Evolutionary conservation across 1,140 invertebrate genomes (phyloP), one percentile per base, ranked within the genome.

Genomic region (Meteorus sp.): DNA sequence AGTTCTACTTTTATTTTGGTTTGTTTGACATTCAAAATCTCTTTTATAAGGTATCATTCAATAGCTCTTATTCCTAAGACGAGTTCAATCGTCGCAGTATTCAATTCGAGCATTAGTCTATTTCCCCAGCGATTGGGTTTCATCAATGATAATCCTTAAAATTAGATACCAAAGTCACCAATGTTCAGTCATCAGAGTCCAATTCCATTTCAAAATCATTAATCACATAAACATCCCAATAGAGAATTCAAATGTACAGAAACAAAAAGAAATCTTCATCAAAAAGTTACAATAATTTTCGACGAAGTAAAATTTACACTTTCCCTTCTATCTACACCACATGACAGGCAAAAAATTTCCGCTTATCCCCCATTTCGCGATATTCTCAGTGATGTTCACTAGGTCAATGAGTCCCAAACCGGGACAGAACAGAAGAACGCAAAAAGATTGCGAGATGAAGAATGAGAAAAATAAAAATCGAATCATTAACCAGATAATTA

Each of bases 401-500:
- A 23, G 39, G 39, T 55, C 39, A 41, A 55, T 55, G 53, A 55
- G 39, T 22, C 13, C 20, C 27, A 47, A 41, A 47, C 44, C 44
- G 9, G 41, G 45, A 22, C 6, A 13, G 41, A 52, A 22, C 6
- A 20, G 15, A 43, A 7, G 19, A 19, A 29, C 15, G 13, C 9
- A 51, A 20, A 15, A 25, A 27, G 25, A 11, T 48, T 53, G 47
- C 52, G n/a, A 45, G 44, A 53, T 60, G 56, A 48, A 9, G 13
- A 23, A 3, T 15, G 23, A 23, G 55, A 52, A 29, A 22, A 57
- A 33, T 35, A 27, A 29, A n/a, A 27, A 20, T 45, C 47, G 69
- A 39, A n/a, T 39, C 8, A 39, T 13, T 65, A 60, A 59, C 22
- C 53, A 59, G 66, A 71, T 71, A 70, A 69, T 51, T 59, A 70